Base-by-base conservation (phyloP, 2,113 vertebrate genomes). In the Galeopterus variegatus region DNA sequence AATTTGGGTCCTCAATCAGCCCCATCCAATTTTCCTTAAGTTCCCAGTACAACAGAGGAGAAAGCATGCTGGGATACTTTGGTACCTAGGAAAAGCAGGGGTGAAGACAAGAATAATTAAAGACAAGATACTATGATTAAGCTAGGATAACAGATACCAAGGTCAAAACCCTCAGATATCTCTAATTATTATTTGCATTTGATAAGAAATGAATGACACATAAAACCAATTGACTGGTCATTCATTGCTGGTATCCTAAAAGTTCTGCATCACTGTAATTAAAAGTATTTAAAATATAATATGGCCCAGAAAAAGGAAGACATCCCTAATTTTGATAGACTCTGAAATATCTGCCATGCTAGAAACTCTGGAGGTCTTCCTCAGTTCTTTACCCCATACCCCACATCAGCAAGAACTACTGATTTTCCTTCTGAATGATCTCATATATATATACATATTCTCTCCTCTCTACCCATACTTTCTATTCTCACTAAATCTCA, bases 141-240 rank as follows among this genome's bases (percentile, higher is more conserved):
- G 41, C 41, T 41, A 41, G 41, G 41, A 41, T 41, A 3, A 41
- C 41, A 41, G 41, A 41, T 41, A 41, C 41, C 41, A 80, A 19
- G 11, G 80, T 79, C 36, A 23, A 84, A 83, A 94, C 12, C 45
- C 48, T 94, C 21, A 70, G 17, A 72, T 81, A 87, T 41, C 52
- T 95, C 62, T 62, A 85, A 95, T 62, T 84, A 67, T 73, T 91
- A 81, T 89, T 92, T 89, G 11, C 10, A 84, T 70, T 77, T 92
- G 21, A 72, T 76, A 94, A 67, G 36, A 86, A 56, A 90, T 64
- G 77, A 80, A 83, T 77, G 50, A 58, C 26, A 41, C 5, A 65
- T 28, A 33, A 60, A 85, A 91, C 41, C 76, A 11, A 82, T 52
- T 62, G 54, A 93, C 9, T n/a, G 58, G 31, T 60, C 60, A 52